Evolutionary conservation across 2,888 invertebrate genomes (phyloP), one percentile per base, ranked within the genome.

Genomic region (Mongoloraphidia duomilia): DNA sequence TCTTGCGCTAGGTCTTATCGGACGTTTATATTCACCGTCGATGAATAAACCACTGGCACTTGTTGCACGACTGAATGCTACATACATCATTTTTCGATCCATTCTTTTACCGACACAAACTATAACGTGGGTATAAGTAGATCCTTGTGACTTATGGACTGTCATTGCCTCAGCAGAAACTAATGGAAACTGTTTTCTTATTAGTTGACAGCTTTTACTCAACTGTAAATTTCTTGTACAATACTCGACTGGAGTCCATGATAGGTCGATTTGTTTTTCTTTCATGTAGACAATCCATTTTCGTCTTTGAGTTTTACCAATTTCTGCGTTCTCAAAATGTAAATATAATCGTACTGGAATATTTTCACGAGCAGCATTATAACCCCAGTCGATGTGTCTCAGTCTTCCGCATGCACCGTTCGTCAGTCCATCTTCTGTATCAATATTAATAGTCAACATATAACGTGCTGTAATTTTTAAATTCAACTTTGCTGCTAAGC

Each of bases 161-260:
- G 46, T 46, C 12, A 46, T 46, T 17, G 39, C 46, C 17, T 46
- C 46, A 17, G 40, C 46, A 10, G 46, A 37, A 41, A 46, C 46
- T 13, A 46, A 10, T 3, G 44, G 46, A 14, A 44, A 44, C 37
- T 44, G 44, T 44, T 11, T 44, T 14, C 44, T 14, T 12, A 11
- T 11, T 10, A 44, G 34, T 5, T n/a, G 12, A 13, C n/a, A 14
- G 41, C 5, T 41, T 11, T 11, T n/a, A n/a, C n/a, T 12, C 4
- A n/a, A n/a, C 5, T 12, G 2, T 4, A n/a, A n/a, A n/a, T 37
- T 37, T 37, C 11, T 37, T 37, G 12, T 12, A 37, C 12, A 37
- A 3, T 11, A 37, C 5, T n/a, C 38, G 2, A 12, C 3, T 12
- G 38, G 38, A 37, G n/a, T n/a, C 38, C 12, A 12, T n/a, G 11